These are phyloP conservation scores for Pilophorus perplexus DNA, from an alignment of 2,888 invertebrate species.

Conservation along the genomic window DNA sequence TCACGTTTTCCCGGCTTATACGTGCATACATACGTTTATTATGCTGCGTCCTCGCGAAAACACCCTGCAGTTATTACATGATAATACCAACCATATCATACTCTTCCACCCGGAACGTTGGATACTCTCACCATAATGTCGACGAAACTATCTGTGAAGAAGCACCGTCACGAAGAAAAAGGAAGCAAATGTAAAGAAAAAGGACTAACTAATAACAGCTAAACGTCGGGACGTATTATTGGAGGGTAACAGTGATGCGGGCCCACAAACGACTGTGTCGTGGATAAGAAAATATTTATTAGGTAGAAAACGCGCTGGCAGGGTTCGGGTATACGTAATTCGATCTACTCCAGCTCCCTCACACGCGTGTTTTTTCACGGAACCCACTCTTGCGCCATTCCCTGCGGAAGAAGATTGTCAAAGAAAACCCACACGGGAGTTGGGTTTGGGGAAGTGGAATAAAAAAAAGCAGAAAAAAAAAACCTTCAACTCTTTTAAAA, in stretches of 20 bases:
- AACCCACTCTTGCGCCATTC: not conserved
- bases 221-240: not conserved
- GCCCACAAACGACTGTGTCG: not conserved
- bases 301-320: not conserved
- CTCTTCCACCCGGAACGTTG: too few relatives aligned
- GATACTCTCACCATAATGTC: too few relatives aligned
- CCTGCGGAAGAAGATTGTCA: constrained; percentile 10
- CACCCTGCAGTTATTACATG: too few relatives aligned
- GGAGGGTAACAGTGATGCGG: not conserved
- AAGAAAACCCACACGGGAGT: constrained; percentile 4
- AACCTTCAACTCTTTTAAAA: constrained; percentile 24
- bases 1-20: too few relatives aligned
- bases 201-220: too few relatives aligned
- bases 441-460: too few relatives aligned
- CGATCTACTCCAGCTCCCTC: constrained; percentile 8
- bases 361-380: not conserved
- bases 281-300: constrained; percentile 28
- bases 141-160: too few relatives aligned
- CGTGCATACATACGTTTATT: too few relatives aligned
- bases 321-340: constrained; percentile 24
- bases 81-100: too few relatives aligned
- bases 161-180: too few relatives aligned
- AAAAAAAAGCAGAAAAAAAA: not conserved
- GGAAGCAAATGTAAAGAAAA: too few relatives aligned
- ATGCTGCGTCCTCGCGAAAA: too few relatives aligned